Evolutionary conservation across 2,888 invertebrate species (phyloP).

Genomic region (Lasioglossum malachurum): DNA sequence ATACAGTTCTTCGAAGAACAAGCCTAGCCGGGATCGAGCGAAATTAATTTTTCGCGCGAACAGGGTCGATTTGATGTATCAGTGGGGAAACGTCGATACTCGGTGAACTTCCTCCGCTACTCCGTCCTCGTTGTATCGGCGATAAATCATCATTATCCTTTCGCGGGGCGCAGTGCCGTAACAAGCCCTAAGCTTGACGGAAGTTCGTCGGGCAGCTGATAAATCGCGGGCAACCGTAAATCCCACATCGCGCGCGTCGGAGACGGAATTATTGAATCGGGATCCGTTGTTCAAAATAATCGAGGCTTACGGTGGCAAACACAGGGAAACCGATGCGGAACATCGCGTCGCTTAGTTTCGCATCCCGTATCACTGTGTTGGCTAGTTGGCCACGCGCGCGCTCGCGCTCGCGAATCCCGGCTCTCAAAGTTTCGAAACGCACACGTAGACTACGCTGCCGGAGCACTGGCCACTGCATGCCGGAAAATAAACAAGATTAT

Average conservation of each 20-base stretch:
- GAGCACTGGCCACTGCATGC: slow-evolving; percentile 27
- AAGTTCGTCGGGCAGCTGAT: slow-evolving; percentile 40
- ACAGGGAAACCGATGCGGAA: slow-evolving; percentile 3
- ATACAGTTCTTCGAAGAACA: too few relatives aligned
- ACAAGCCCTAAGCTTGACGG: slow-evolving; percentile 43
- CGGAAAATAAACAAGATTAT: slow-evolving; percentile 66
- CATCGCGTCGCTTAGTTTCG: slow-evolving; percentile 27
- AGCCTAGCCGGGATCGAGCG: too few relatives aligned
- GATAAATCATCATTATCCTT: slow-evolving; percentile 61
- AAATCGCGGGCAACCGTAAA: slow-evolving; percentile 42
- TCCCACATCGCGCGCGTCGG: neutral
- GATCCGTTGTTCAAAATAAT: slow-evolving; percentile 27
- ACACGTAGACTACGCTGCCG: neutral
- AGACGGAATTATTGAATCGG: slow-evolving; percentile 24
- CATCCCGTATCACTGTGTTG: neutral
- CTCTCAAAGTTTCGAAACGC: slow-evolving; percentile 31
- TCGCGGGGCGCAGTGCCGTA: slow-evolving; percentile 13
- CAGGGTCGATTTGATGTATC: neutral
- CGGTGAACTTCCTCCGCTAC: neutral
- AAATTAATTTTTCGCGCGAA: neutral
- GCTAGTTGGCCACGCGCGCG: neutral
- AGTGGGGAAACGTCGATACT: neutral
- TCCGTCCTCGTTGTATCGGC: neutral
- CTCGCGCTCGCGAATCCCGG: slow-evolving; percentile 7
- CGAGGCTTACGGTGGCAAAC: neutral